Base-by-base conservation (phyloP, 2,888 invertebrate genomes). In the Orthosia cruda region DNA sequence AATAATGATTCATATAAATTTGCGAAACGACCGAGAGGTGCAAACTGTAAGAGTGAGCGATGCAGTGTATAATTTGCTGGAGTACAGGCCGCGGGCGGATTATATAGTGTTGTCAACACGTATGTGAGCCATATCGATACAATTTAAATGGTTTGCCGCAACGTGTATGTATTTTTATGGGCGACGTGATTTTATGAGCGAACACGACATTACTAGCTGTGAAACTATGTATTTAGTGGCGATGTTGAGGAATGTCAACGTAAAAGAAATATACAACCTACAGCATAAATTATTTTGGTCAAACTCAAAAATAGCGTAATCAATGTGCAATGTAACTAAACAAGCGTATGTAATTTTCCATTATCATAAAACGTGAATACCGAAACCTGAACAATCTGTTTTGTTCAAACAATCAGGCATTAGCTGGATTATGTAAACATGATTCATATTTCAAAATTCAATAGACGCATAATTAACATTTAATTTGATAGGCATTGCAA, bases 1-100 rank as follows among this genome's bases (percentile, higher is more conserved):
- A 93, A 94, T 94, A 94, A 94, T 94, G 93, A 92, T 93, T 93
- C 94, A 93, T 94, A 94, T 93, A 94, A 94, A 94, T 94, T 94
- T 94, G 90, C 92, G 90, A 93, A 94, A 94, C 93, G 93, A 94
- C 92, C 89, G 90, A 92, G 92, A 94, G 94, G 94, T 94, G 94
- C 92, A 94, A 94, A 94, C 92, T 94, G 91, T 90, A 91, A 91
- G 93, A 92, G 89, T 91, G 92, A 92, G 91, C 91, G 92, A 93
- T 91, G 92, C 88, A 85, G 89, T 91, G 86, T 93, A 89, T 94
- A 94, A 94, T 94, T 94, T 94, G 91, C 90, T 79, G 85, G 90
- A 91, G 89, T 91, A 90, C 87, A 89, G 88, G 86, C 94, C 93
- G 90, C 93, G 80, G 92, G 93, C 93, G 87, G 77, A 85, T 87